phyloP scores from a whole-genome alignment of 2,888 invertebrate species.

The Idaea straminata region DNA sequence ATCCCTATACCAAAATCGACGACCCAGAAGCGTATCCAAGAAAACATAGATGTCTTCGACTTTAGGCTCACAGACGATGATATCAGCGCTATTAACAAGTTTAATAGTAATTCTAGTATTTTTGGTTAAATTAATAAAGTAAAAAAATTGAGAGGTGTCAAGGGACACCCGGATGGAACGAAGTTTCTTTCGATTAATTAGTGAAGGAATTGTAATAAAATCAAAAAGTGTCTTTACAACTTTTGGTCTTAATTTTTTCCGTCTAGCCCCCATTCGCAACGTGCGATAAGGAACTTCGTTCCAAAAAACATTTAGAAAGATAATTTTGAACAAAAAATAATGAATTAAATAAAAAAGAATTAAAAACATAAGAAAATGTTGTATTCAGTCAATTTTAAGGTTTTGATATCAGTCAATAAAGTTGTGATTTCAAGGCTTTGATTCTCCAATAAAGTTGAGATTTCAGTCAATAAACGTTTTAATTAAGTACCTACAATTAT shows the following conservation, averaged over 20 bases:
- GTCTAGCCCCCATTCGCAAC: no score
- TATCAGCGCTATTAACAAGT: slow-evolving; percentile 67
- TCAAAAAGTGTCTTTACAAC: no score
- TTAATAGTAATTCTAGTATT: slow-evolving; percentile 55
- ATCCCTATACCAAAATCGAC: slow-evolving; percentile 81
- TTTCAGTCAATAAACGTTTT: no score
- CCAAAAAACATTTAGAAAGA: not conserved
- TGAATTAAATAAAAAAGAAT: slow-evolving; percentile 8
- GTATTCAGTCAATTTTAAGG: slow-evolving; percentile 2
- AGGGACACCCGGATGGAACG: no score
- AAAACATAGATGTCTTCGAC: slow-evolving; percentile 81
- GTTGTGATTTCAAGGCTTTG: not conserved
- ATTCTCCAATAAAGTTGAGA: not conserved
- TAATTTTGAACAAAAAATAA: not conserved
- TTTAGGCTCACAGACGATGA: slow-evolving; percentile 77
- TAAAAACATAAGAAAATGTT: slow-evolving; percentile 9
- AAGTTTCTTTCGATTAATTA: no score
- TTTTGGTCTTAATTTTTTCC: no score
- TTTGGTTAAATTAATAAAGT: slow-evolving; percentile 25
- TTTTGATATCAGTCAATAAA: not conserved
- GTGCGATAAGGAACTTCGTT: no score
- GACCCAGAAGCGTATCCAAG: slow-evolving; percentile 68
- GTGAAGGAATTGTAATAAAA: no score
- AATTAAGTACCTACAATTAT: no score
- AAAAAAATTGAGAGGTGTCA: no score